Percentiles rank a stretch among this genome's conserved stretches.
These are phyloP conservation scores for Caenorhabditis inopinata DNA, from an alignment of 1,140 invertebrate genomes.

Conservation along the genomic window DNA sequence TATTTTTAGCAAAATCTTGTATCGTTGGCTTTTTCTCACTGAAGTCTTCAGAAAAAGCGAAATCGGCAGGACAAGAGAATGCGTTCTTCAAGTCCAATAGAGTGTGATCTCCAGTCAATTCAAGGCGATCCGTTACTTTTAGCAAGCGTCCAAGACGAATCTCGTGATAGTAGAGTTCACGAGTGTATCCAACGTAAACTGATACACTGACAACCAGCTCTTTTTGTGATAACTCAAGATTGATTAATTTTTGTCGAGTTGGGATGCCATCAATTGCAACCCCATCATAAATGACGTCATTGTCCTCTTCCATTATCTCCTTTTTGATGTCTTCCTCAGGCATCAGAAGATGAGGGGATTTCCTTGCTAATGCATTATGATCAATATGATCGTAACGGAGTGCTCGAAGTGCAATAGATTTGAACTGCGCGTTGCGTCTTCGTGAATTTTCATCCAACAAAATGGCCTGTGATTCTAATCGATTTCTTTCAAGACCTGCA, in stretches of 20 bases:
- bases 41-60: neutral
- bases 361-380: neutral
- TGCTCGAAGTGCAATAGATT: conserved; percentile 33
- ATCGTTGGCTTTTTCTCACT: neutral
- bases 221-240: neutral
- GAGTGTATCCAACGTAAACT: conserved; percentile 36
- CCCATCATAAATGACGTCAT: neutral
- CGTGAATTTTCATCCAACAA: neutral
- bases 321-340: neutral
- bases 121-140: conserved; percentile 31
- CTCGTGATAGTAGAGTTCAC: conserved; percentile 28
- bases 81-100: conserved; percentile 29
- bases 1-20: neutral
- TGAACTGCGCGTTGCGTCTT: conserved; percentile 19
- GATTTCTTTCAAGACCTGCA: neutral
- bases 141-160: conserved; percentile 34
- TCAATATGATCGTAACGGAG: conserved; percentile 28
- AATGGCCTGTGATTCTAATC: neutral
- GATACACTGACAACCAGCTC: conserved; percentile 1
- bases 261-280: neutral
- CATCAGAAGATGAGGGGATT: neutral
- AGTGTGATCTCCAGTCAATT: conserved; percentile 7
- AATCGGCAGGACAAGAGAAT: conserved; percentile 21
- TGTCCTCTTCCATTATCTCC: neutral
- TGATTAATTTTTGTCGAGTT: neutral